A percentile compares a stretch with the other conserved stretches of the same genome.
phyloP scores from a whole-genome alignment of 1,140 invertebrate genomes.

The Anastatus disparis region DNA sequence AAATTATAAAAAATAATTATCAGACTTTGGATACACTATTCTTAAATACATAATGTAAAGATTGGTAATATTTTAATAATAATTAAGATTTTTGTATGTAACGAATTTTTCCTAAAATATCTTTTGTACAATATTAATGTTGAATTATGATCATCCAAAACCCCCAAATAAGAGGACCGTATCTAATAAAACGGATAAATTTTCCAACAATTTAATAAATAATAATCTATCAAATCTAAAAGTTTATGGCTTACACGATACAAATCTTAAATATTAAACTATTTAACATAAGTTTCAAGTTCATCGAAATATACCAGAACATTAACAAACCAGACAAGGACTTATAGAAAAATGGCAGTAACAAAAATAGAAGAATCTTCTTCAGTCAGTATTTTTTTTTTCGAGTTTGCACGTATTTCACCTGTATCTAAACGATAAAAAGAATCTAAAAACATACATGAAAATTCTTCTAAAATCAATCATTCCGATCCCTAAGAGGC shows the following conservation, averaged over 20 bases:
- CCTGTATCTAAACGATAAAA: not conserved
- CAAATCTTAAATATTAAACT: slow-evolving; percentile 20
- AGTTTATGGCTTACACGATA: not conserved
- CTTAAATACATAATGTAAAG: slow-evolving; percentile 7
- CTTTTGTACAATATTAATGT: not conserved
- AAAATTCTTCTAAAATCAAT: slow-evolving; percentile 45
- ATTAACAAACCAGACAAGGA: not conserved
- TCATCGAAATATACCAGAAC: not conserved
- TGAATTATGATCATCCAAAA: slow-evolving; percentile 12
- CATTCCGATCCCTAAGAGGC: slow-evolving; percentile 59
- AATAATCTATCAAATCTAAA: slow-evolving; percentile 27
- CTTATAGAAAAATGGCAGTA: not conserved
- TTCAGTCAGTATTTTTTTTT: not conserved
- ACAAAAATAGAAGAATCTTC: slow-evolving; percentile 17
- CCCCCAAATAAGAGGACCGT: not conserved
- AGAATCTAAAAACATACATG: slow-evolving; percentile 1
- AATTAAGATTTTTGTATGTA: slow-evolving; percentile 10
- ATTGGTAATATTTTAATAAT: slow-evolving; percentile 19
- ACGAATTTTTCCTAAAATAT: slow-evolving; percentile 30
- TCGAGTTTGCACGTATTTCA: too few relatives aligned
- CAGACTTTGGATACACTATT: slow-evolving; percentile 32
- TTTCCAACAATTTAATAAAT: slow-evolving; percentile 35
- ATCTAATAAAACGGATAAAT: slow-evolving; percentile 23
- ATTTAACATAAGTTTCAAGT: slow-evolving; percentile 14
- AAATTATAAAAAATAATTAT: slow-evolving; percentile 30